phyloP scores from a whole-genome alignment of 2,113 vertebrate genomes.

The Sus scrofa region DNA sequence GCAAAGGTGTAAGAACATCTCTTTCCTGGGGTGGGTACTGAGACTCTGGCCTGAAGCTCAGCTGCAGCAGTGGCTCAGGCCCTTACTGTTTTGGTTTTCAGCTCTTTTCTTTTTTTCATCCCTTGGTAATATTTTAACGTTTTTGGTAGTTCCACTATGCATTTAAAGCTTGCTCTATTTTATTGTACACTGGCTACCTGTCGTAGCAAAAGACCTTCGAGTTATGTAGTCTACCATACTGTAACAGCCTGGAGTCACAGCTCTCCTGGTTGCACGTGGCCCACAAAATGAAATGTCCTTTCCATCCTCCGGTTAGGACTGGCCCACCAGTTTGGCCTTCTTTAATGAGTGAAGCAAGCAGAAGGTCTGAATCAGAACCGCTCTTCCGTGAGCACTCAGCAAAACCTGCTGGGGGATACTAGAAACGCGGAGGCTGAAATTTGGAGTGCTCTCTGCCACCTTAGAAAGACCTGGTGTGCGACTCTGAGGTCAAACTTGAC shows the following conservation, averaged over 20 bases:
- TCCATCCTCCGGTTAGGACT: not conserved
- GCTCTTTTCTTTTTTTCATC: not conserved
- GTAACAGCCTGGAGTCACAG: not conserved
- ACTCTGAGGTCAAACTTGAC: not conserved
- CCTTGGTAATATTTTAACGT: not conserved
- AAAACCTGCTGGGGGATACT: not conserved
- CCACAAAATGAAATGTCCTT: not conserved
- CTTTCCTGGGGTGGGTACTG: not conserved
- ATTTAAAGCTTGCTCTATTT: not conserved
- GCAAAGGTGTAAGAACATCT: not conserved
- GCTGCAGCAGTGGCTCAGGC: not conserved
- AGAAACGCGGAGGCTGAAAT: not conserved
- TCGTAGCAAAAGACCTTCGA: not conserved
- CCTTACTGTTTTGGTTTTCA: not conserved
- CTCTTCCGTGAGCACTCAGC: not conserved
- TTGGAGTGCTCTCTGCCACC: not conserved
- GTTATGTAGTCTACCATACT: not conserved
- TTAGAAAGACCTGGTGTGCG: not conserved
- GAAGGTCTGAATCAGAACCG: not conserved
- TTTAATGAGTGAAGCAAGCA: not conserved
- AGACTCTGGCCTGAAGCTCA: not conserved
- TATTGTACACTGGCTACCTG: not conserved
- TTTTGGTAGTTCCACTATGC: not conserved
- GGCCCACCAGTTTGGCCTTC: not conserved
- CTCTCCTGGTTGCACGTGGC: not conserved